A percentile compares a stretch with the other conserved stretches of the same genome.
Conservation (phyloP, 2,888 invertebrate genomes). For the Pandemis cinnamomeana region DNA sequence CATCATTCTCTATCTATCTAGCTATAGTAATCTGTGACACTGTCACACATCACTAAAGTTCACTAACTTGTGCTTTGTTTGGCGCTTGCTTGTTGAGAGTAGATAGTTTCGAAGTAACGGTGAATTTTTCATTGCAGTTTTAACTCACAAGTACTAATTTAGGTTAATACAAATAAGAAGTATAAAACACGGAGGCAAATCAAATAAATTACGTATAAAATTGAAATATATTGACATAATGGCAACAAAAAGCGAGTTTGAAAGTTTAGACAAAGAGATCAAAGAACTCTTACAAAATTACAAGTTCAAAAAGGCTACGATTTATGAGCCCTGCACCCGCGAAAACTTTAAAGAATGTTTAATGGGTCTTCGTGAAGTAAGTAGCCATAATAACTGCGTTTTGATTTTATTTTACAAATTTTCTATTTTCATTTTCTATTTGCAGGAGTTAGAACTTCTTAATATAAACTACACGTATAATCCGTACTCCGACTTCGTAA, state of each 20-base stretch:
- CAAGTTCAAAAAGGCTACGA: constrained; percentile 71
- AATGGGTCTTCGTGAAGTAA: constrained; percentile 74
- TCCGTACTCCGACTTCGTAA: constrained; percentile 67
- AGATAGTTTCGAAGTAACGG: background rate
- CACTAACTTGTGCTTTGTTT: too few relatives aligned
- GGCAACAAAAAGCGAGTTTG: constrained; percentile 52
- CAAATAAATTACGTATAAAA: background rate
- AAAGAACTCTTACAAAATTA: constrained; percentile 75
- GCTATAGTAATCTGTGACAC: too few relatives aligned
- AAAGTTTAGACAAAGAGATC: constrained; percentile 75
- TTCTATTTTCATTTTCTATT: constrained; percentile 46
- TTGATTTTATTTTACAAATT: constrained; percentile 14
- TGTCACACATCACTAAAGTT: too few relatives aligned
- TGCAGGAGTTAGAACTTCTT: constrained; percentile 70
- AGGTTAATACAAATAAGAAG: too few relatives aligned
- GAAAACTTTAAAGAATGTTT: constrained; percentile 74
- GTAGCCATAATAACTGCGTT: constrained; percentile 15
- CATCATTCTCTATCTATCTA: too few relatives aligned
- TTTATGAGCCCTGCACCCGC: constrained; percentile 72
- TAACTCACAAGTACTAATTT: too few relatives aligned
- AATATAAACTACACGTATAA: constrained; percentile 75
- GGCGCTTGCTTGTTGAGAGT: too few relatives aligned
- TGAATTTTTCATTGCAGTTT: too few relatives aligned
- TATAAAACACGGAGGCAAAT: too few relatives aligned
- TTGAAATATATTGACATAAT: constrained; percentile 36